These are phyloP conservation scores for Nannospalax galili DNA, from an alignment of 2,113 vertebrate genomes.

Conservation along the genomic window DNA sequence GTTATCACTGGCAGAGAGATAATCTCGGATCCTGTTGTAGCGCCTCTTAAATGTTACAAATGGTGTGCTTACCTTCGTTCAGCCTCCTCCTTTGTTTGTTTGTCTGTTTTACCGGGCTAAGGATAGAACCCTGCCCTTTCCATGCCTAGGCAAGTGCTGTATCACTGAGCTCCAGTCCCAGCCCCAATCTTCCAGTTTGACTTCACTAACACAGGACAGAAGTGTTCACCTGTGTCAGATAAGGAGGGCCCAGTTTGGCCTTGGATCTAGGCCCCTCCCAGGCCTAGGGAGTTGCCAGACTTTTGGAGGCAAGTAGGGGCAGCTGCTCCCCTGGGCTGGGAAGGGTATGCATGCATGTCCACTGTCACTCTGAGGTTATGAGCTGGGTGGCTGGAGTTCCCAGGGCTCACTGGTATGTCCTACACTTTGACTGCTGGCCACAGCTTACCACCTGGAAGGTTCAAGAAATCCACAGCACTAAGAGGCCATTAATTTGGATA, in stretches of 20 bases:
- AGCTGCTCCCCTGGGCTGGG: background rate
- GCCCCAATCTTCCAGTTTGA: background rate
- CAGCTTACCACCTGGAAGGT: slow-evolving; percentile 53
- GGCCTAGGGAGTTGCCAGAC: background rate
- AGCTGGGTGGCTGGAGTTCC: background rate
- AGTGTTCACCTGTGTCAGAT: background rate
- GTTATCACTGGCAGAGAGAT: background rate
- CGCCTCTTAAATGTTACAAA: background rate
- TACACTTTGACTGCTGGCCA: slow-evolving; percentile 43
- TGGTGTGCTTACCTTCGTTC: background rate
- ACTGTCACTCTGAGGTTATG: background rate
- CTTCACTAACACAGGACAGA: background rate
- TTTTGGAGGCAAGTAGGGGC: background rate
- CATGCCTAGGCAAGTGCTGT: background rate
- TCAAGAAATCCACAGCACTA: slow-evolving; percentile 29
- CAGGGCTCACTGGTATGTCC: slow-evolving; percentile 44
- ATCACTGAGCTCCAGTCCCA: background rate
- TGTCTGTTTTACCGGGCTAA: background rate
- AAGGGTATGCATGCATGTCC: background rate
- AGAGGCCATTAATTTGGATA: slow-evolving; percentile 69
- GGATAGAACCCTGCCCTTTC: background rate
- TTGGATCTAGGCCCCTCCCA: background rate
- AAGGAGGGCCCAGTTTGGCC: background rate
- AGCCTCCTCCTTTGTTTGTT: background rate
- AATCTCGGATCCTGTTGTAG: too few species aligned